Evolutionary conservation across 2,797 vertebrate species (phyloP).

Genomic region (Cossypha niveicapilla): DNA sequence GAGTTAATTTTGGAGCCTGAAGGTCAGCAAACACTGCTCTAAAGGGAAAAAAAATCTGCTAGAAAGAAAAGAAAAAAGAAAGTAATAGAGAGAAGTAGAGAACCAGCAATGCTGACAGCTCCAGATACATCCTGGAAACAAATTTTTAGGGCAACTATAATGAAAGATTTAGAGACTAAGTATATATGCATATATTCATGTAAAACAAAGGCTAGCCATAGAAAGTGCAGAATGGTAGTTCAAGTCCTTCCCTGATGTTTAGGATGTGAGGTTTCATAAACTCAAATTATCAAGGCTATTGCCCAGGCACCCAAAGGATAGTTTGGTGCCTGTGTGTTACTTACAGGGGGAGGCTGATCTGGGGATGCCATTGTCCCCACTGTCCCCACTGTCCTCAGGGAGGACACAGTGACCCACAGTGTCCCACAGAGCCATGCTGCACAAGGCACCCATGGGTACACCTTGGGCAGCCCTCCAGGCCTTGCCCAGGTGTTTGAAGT

Average conservation of each 20-base stretch:
- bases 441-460: fast-evolving
- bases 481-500: not conserved
- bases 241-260: not conserved
- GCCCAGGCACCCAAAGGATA: not conserved
- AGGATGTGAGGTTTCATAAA: not conserved
- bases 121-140: constrained; percentile 7
- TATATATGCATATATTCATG: not conserved
- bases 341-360: not conserved
- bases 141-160: not conserved
- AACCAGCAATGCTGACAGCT: not conserved
- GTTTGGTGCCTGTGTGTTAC: not conserved
- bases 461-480: not conserved
- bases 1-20: constrained; percentile 56
- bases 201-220: not conserved
- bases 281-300: not conserved
- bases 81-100: not conserved
- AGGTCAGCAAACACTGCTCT: constrained; percentile 50
- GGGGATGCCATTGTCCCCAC: not conserved
- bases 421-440: fast-evolving
- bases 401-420: not conserved
- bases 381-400: not conserved
- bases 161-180: not conserved
- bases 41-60: not conserved
- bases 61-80: not conserved
- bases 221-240: not conserved